Conservation (phyloP, 2,113 vertebrate species). For the Formicarius rufipectus region DNA sequence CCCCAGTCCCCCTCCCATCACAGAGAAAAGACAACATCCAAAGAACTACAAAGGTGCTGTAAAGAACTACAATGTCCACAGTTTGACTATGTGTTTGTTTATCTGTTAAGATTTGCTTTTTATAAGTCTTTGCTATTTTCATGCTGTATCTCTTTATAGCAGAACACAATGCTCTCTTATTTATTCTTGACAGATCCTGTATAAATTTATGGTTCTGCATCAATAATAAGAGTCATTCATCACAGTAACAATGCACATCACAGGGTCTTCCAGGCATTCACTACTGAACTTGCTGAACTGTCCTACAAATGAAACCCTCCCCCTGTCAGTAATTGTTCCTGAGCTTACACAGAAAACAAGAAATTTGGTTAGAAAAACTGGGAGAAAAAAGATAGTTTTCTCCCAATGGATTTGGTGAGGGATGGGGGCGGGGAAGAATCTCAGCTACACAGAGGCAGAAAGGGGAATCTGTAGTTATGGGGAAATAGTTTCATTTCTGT, state of each 20-base stretch:
- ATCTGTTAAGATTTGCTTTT: neutral
- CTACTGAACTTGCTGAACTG: neutral
- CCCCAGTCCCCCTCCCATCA: neutral
- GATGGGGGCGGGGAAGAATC: neutral
- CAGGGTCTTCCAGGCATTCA: neutral
- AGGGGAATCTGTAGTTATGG: neutral
- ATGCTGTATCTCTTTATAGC: neutral
- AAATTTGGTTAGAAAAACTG: neutral
- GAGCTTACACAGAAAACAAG: neutral
- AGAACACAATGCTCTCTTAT: neutral
- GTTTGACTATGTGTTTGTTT: neutral
- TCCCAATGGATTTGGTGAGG: neutral
- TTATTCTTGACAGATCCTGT: neutral
- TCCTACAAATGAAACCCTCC: neutral
- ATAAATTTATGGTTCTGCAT: slow-evolving; percentile 16
- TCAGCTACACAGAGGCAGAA: neutral
- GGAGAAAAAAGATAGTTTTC: neutral
- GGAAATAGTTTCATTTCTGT: neutral
- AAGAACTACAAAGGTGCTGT: neutral
- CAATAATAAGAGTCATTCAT: slow-evolving; percentile 40
- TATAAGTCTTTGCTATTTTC: neutral
- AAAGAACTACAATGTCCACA: neutral
- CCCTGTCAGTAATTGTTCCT: neutral
- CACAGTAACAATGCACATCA: neutral
- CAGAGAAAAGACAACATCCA: neutral